phyloP scores from a whole-genome alignment of 2,888 invertebrate species.

The Eurois occulta region DNA sequence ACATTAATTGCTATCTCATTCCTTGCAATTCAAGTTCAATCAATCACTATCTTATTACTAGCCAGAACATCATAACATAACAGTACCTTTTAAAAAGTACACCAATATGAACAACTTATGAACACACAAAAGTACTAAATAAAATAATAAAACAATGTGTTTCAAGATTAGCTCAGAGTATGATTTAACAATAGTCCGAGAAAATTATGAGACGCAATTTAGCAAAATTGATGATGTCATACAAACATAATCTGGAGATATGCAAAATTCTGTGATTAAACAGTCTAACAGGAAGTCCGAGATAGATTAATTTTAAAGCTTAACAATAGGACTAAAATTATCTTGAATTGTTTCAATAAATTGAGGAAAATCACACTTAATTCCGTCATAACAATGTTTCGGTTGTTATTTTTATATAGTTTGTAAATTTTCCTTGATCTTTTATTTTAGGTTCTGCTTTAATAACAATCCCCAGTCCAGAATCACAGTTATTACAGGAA shows the following conservation, averaged over 20 bases:
- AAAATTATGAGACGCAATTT: conserved; percentile 13
- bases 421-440: neutral
- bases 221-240: conserved; percentile 34
- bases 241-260: conserved; percentile 24
- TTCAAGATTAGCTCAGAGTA: conserved; percentile 5
- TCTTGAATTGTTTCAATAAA: conserved; percentile 1
- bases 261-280: conserved; percentile 37
- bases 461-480: no score
- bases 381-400: neutral
- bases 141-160: conserved; percentile 20
- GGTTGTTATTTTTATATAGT: neutral
- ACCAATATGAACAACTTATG: neutral
- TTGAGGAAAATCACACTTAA: conserved; percentile 30
- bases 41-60: conserved; percentile 1
- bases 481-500: conserved; percentile 1
- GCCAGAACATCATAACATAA: conserved; percentile 8
- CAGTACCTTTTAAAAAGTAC: neutral
- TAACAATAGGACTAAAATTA: conserved; percentile 16
- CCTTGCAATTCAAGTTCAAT: conserved; percentile 15
- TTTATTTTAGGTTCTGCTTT: neutral
- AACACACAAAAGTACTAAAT: neutral
- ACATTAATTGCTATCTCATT: neutral
- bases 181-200: neutral
- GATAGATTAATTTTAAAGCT: conserved; percentile 28
- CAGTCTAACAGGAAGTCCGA: conserved; percentile 15